These are phyloP conservation scores for Fundulus diaphanus DNA, from an alignment of 2,797 vertebrate species.

Conservation along the genomic window DNA sequence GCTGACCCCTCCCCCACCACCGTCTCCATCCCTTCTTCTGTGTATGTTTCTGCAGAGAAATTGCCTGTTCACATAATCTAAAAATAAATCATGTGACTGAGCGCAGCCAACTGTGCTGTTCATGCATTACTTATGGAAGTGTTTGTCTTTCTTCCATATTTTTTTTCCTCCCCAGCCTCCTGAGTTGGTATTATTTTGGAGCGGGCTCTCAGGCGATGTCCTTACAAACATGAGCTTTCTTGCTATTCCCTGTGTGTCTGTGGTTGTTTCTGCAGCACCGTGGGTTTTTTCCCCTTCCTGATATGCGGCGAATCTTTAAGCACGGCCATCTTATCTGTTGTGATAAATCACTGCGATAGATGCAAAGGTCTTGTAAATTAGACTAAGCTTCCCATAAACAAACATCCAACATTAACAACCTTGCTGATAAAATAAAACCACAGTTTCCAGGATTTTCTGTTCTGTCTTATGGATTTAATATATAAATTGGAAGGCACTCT, in stretches of 20 bases:
- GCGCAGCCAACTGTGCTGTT: slow-evolving; percentile 69
- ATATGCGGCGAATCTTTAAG: slow-evolving; percentile 10
- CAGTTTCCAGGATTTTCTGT: not conserved
- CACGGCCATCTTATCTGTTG: not conserved
- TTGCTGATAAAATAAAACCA: not conserved
- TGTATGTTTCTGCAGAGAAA: slow-evolving; percentile 63
- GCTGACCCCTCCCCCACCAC: slow-evolving; percentile 52
- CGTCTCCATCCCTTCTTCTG: slow-evolving; percentile 19
- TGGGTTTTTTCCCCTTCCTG: slow-evolving; percentile 7
- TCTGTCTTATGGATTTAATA: not conserved
- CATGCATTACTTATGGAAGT: slow-evolving; percentile 83
- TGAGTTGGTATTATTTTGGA: slow-evolving; percentile 27
- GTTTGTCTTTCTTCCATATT: slow-evolving; percentile 67
- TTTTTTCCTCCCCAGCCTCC: slow-evolving; percentile 17
- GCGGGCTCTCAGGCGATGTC: slow-evolving; percentile 31
- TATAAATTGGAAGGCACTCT: not conserved
- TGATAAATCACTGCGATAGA: not conserved
- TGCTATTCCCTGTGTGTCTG: slow-evolving; percentile 1
- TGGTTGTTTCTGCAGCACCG: slow-evolving; percentile 6
- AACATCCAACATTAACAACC: not conserved
- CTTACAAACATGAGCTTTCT: slow-evolving; percentile 34
- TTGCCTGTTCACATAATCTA: slow-evolving; percentile 77
- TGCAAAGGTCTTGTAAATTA: not conserved
- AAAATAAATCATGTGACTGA: slow-evolving; percentile 80
- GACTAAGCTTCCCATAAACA: not conserved